These are phyloP conservation scores for Neoaliturus tenellus DNA, from an alignment of 2,888 invertebrate genomes.

Conservation along the genomic window DNA sequence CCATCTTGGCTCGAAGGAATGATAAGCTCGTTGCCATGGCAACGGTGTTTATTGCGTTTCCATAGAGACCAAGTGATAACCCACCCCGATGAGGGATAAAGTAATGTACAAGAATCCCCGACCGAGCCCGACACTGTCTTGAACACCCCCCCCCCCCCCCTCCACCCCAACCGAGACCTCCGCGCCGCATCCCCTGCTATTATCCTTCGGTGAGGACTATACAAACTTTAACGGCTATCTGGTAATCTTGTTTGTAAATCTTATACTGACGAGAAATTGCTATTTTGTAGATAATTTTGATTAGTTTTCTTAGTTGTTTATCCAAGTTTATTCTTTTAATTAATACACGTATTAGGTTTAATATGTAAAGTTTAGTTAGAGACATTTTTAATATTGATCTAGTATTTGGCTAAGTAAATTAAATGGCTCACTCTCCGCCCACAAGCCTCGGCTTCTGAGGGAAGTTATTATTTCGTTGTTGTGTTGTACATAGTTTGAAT, in stretches of 20 bases:
- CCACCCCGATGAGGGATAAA: slow-evolving; percentile 31
- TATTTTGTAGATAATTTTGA: too few relatives aligned
- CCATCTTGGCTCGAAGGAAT: slow-evolving; percentile 33
- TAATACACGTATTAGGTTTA: too few relatives aligned
- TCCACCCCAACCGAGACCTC: neutral
- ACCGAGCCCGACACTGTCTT: slow-evolving; percentile 29
- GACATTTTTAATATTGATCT: too few relatives aligned
- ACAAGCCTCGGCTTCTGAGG: too few relatives aligned
- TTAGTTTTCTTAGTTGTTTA: too few relatives aligned
- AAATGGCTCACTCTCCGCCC: too few relatives aligned
- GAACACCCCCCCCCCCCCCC: neutral
- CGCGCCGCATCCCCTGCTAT: neutral
- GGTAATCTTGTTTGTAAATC: neutral
- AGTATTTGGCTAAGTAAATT: too few relatives aligned
- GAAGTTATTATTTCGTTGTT: too few relatives aligned
- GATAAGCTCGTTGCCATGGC: slow-evolving; percentile 34
- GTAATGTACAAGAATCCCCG: slow-evolving; percentile 16
- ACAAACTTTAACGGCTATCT: neutral
- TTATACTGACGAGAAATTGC: neutral
- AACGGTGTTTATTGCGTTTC: slow-evolving; percentile 49
- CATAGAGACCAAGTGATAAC: slow-evolving; percentile 47
- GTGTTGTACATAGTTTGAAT: too few relatives aligned
- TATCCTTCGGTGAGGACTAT: neutral
- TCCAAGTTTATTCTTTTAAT: too few relatives aligned
- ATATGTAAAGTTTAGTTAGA: too few relatives aligned